phyloP scores from a whole-genome alignment of 2,888 invertebrate species.

The Pollenia amentaria region DNA sequence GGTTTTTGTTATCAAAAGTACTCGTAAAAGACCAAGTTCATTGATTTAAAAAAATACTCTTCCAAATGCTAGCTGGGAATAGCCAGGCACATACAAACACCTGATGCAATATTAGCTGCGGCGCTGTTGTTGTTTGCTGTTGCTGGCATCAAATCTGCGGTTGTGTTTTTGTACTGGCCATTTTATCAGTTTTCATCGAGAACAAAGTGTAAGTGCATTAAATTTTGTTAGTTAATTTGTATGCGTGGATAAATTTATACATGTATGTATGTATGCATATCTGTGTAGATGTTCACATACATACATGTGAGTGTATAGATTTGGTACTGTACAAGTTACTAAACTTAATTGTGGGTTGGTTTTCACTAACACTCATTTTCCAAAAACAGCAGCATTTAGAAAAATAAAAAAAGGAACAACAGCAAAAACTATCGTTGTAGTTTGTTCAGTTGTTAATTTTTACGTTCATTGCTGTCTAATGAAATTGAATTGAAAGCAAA shows the following conservation, averaged over 20 bases:
- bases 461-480: constrained; percentile 51
- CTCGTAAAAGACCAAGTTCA: too few relatives aligned
- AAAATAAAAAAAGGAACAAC: too few relatives aligned
- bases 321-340: neutral
- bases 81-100: neutral
- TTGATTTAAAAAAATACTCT: too few relatives aligned
- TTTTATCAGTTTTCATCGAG: constrained; percentile 46
- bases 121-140: constrained; percentile 31
- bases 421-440: constrained; percentile 2
- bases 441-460: constrained; percentile 43
- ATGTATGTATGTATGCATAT: too few relatives aligned
- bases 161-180: constrained; percentile 23
- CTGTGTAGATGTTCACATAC: neutral
- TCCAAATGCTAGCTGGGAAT: too few relatives aligned
- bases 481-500: constrained; percentile 55
- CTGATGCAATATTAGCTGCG: constrained; percentile 23
- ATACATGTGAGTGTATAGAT: neutral
- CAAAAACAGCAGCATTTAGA: neutral
- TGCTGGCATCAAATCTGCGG: constrained; percentile 53
- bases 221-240: constrained; percentile 51
- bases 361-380: neutral
- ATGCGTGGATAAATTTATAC: neutral
- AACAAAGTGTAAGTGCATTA: constrained; percentile 28
- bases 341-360: constrained; percentile 30
- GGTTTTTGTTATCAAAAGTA: too few relatives aligned